Conservation (phyloP, 2,113 vertebrate species). For the Perca schrenkii region DNA sequence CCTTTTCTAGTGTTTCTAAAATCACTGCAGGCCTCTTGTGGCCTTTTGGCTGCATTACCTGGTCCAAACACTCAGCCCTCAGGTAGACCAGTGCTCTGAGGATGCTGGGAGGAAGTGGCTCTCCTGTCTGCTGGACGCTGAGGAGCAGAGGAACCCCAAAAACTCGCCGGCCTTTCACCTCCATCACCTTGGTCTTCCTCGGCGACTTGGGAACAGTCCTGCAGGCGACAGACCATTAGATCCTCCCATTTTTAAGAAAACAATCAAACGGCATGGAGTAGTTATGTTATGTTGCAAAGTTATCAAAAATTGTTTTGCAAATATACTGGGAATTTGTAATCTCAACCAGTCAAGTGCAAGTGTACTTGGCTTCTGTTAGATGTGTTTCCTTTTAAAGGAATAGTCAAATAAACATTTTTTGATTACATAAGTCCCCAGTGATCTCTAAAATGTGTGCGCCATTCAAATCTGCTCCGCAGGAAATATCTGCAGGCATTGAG, state of each 20-base stretch:
- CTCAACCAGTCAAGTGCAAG: slow-evolving; percentile 18
- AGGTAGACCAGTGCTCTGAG: slow-evolving; percentile 89
- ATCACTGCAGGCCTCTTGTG: neutral
- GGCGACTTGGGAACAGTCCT: slow-evolving; percentile 89
- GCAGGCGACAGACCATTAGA: slow-evolving; percentile 1
- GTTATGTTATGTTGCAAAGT: neutral
- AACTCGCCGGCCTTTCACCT: slow-evolving; percentile 87
- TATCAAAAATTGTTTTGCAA: slow-evolving; percentile 25
- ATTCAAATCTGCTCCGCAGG: slow-evolving; percentile 31
- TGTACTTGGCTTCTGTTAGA: slow-evolving; percentile 19
- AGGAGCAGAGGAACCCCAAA: slow-evolving; percentile 89
- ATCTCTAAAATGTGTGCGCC: slow-evolving; percentile 8
- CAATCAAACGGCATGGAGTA: neutral
- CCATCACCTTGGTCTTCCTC: slow-evolving; percentile 83
- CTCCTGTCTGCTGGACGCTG: slow-evolving; percentile 85
- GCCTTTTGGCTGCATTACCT: slow-evolving; percentile 68
- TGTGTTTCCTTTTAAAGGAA: slow-evolving; percentile 52
- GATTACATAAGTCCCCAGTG: slow-evolving; percentile 51
- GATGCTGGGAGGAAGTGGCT: slow-evolving; percentile 87
- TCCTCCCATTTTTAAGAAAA: neutral
- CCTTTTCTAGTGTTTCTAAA: neutral
- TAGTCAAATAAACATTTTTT: slow-evolving; percentile 61
- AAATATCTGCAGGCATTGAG: neutral
- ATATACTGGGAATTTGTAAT: slow-evolving; percentile 15
- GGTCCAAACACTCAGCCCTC: slow-evolving; percentile 87